Base-by-base conservation (phyloP, 37 sponge, comb jelly and placozoan species). In the Hexactinellida sp. region DNA sequence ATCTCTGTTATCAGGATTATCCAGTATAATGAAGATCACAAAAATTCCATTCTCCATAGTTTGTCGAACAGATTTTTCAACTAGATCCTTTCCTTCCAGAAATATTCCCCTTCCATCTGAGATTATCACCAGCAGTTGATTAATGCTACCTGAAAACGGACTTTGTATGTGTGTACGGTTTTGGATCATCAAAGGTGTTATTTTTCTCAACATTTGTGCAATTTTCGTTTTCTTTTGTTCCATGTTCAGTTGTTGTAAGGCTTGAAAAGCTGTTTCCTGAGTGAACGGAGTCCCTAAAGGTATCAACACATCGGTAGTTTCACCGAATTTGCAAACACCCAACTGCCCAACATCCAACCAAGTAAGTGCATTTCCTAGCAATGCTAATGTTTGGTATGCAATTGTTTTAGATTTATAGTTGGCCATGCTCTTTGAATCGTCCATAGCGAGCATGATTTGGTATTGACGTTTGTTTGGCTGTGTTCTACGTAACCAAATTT, bases 91-190 rank as follows among this genome's bases (percentile, higher is more conserved):
- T 28, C 96, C 96, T 54, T 94, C 94, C 16, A 86, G 90, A 88
- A 95, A 95, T 34, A 95, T 90, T 10, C 99, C 99, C 82, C 99
- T 90, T 7, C 99, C 99, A 91, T 98, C 99, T 36, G 96, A 95
- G 32, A 98, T 82, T 3, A 98, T 88, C 16, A 98, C 54, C 87
- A 98, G 52, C 37, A 98, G 86, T 88, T 93, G 96, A 37, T 87
- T 87, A 9, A 85, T 85, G 24, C 83, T 84, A 36, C 36, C 38
- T 0, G 54, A 37, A 38, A 38, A 55, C 1, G 55, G 35, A 24
- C 41, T 37, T 21, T 25, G 36, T 10, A 36, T 54, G 0, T 63
- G 34, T 10, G 76, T 63, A 10, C 76, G 76, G 13, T 63, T 63
- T 83, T 24, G 84, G 3, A 41, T 9, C 39, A 39, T 83, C n/a